Conservation (phyloP, 1,140 invertebrate genomes). For the Cylas formicarius region DNA sequence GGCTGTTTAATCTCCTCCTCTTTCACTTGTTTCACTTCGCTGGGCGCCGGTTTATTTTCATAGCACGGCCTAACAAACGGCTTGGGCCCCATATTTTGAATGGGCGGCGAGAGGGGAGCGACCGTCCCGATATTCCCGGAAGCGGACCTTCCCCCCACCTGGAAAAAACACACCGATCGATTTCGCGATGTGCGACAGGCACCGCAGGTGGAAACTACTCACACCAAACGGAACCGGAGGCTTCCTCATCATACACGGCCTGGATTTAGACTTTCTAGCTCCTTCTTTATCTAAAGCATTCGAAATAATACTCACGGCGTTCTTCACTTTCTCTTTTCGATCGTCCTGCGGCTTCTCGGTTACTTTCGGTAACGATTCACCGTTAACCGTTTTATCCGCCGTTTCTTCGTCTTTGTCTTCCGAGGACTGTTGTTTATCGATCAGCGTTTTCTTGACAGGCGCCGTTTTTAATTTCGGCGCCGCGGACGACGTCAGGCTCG, state of each 20-base stretch:
- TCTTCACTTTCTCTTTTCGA: slow-evolving; percentile 47
- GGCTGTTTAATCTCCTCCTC: slow-evolving; percentile 23
- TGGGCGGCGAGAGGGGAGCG: slow-evolving; percentile 30
- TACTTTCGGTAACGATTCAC: slow-evolving; percentile 24
- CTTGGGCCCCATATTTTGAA: slow-evolving; percentile 26
- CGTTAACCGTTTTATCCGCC: slow-evolving; percentile 9
- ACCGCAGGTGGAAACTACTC: slow-evolving; percentile 1
- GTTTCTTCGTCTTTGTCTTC: slow-evolving; percentile 28
- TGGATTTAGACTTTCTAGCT: slow-evolving; percentile 44
- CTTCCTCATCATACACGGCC: slow-evolving; percentile 46
- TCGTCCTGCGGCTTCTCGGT: slow-evolving; percentile 38
- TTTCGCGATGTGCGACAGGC: background rate
- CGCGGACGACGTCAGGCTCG: slow-evolving; percentile 51
- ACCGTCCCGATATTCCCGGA: slow-evolving; percentile 43
- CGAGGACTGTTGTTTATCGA: slow-evolving; percentile 35
- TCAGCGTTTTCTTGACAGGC: slow-evolving; percentile 30
- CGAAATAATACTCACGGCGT: slow-evolving; percentile 51
- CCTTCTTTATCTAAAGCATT: slow-evolving; percentile 50
- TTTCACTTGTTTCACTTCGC: slow-evolving; percentile 18
- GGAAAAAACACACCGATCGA: background rate
- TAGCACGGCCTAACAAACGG: slow-evolving; percentile 28
- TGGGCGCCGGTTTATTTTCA: slow-evolving; percentile 18
- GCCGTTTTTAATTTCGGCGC: slow-evolving; percentile 38
- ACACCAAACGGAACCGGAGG: slow-evolving; percentile 52
- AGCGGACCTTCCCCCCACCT: slow-evolving; percentile 42